A percentile compares a stretch with the other conserved stretches of the same genome.
These are phyloP conservation scores for Agriopis leucophaearia DNA, from an alignment of 2,888 invertebrate species.

Conservation along the genomic window DNA sequence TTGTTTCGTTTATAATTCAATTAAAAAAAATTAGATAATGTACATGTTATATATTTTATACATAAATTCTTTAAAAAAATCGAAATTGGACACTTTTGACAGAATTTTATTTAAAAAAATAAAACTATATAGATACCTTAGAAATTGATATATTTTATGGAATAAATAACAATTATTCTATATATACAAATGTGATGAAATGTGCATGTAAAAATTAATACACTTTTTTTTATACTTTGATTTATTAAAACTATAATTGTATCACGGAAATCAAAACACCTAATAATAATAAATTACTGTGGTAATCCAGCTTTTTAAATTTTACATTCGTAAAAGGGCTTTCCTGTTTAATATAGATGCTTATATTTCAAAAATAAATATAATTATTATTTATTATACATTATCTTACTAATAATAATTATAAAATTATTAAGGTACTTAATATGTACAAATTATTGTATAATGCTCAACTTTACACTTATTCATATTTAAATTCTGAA, in stretches of 20 bases:
- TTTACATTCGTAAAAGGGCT: not conserved
- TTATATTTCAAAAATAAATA: slow-evolving; percentile 1
- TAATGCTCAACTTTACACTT: not conserved
- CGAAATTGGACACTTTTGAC: not conserved
- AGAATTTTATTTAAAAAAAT: not conserved
- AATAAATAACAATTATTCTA: slow-evolving; percentile 13
- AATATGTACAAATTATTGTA: slow-evolving; percentile 31
- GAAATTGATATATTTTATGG: slow-evolving; percentile 11
- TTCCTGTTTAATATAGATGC: not conserved
- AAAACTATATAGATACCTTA: slow-evolving; percentile 8
- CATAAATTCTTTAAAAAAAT: not conserved
- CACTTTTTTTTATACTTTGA: not conserved
- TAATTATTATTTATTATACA: not conserved
- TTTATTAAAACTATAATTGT: not conserved
- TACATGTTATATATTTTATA: not conserved
- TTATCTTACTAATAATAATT: not conserved
- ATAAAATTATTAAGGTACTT: slow-evolving; percentile 9
- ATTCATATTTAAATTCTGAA: slow-evolving; percentile 5
- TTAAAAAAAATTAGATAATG: not conserved
- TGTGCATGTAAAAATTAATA: not conserved
- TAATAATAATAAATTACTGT: not conserved
- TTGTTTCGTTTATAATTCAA: not conserved
- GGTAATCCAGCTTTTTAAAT: not conserved
- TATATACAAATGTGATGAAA: slow-evolving; percentile 6
- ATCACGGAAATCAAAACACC: not conserved